Evolutionary conservation across 2,888 invertebrate species (phyloP), one percentile per base, ranked within the genome.

Genomic region (Limnephilus lunatus): DNA sequence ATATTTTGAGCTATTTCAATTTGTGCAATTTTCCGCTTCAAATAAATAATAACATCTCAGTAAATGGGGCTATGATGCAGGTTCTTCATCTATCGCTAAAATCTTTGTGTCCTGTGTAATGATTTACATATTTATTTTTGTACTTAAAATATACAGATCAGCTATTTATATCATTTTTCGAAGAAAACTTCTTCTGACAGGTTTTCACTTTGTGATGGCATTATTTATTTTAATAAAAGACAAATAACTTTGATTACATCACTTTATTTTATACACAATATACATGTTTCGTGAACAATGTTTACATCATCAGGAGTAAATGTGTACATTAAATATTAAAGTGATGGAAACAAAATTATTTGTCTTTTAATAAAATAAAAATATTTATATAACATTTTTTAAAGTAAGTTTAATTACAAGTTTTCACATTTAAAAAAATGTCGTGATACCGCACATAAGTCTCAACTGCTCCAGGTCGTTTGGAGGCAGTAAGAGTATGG

Each of bases 1-100:
- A 86, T 86, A 25, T 86, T 86, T 86, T 39, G 35, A 83, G 25
- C 35, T 25, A 35, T 83, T 31, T 83, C 15, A 83, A 83, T 68
- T 68, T 68, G 68, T 9, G 9, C 68, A 68, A 68, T 83, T 83
- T 83, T 25, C 83, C 35, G 83, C 83, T 35, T 35, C 83, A 83
- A n/a, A 83, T 32, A 83, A 83, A 35, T 32, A 44, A 44, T 44
- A 82, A 25, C 68, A 68, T 68, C 68, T 9, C 68, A 68, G 68
- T 68, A 68, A 68, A 68, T 9, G 25, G 25, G 25, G 9, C 68
- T 68, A 25, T 5, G 25, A 25, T 68, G 68, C 68, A 1, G 19
- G 68, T 68, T 25, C 68, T 68, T 68, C 19, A 68, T 68, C 68
- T 68, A 25, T 68, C 9, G 68, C 25, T 25, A 19, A 25, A 19